Base-by-base conservation (phyloP, 2,113 vertebrate species). In the Sebastes schlegelii region DNA sequence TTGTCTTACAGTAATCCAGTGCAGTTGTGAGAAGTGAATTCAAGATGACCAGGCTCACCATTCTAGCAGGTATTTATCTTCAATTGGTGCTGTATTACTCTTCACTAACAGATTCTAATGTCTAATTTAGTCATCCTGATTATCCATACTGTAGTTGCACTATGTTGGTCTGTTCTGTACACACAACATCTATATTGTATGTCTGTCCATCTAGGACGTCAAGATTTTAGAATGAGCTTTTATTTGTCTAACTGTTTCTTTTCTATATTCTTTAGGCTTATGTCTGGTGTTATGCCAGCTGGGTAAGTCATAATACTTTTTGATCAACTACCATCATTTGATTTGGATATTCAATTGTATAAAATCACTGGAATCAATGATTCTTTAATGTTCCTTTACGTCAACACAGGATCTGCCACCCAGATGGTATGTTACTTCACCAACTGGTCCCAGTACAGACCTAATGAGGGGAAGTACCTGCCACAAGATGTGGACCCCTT, bases 401-500 rank as follows among this genome's bases (percentile, higher is more conserved):
- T 16, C 23, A 8, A 3, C 21, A 13, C 58, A 94, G 93, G 74
- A 52, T 72, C 86, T 77, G 92, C 96, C 86, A 93, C 86, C 58
- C 85, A 96, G 83, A 94, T 98, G 89, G 92, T 90, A 34, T 98
- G 97, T 60, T 98, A 98, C 88, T 97, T 97, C 91, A 96, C 95
- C 89, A 98, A 96, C 95, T 97, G 97, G 97, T 96, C 96, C 75
- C 97, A 97, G 88, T 96, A 98, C 86, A 89, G 95, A 79, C 94
- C 96, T 6, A 96, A 95, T 0, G 9, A 83, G 8, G 96, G 95
- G 1, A 95, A 84, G 1, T 97, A 80, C 77, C 82, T 86, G 74
- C 96, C 97, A 0, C 92, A 96, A 0, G 83, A 97, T n/a, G 92
- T 97, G 0, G 94, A 97, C 69, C 96, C 97, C 6, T 95, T 82